These are phyloP conservation scores for Ostrea denselamellosa DNA, from an alignment of 1,140 invertebrate species.

Conservation along the genomic window DNA sequence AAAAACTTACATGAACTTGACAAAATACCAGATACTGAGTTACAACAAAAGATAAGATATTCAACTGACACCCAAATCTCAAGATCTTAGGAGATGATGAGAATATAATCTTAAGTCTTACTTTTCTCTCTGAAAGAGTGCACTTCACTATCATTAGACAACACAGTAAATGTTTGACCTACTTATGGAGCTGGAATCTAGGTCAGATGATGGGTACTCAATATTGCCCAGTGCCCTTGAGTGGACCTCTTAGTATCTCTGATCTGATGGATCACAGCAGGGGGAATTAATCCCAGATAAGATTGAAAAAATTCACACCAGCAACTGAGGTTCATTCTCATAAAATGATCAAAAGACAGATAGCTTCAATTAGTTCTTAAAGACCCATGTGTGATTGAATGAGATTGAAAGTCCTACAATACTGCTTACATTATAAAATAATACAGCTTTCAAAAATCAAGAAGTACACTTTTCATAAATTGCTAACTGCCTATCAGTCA, in stretches of 20 bases:
- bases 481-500: too few species aligned
- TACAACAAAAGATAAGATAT: not conserved
- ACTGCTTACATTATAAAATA: not conserved
- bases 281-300: conserved; percentile 27
- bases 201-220: not conserved
- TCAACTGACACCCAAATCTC: not conserved
- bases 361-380: not conserved
- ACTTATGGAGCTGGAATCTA: not conserved
- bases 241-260: not conserved
- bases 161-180: not conserved
- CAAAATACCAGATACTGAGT: not conserved
- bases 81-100: not conserved
- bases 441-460: too few species aligned
- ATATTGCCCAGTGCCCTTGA: not conserved
- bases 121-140: not conserved
- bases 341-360: not conserved
- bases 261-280: conserved; percentile 31
- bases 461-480: too few species aligned
- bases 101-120: not conserved
- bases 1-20: not conserved
- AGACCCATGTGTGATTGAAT: not conserved
- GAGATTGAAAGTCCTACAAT: not conserved
- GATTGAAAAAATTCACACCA: not conserved
- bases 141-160: too few species aligned
- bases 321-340: not conserved